Evolutionary conservation across 2,888 invertebrate species (phyloP), one percentile per base, ranked within the genome.

Genomic region (Pteria penguin): DNA sequence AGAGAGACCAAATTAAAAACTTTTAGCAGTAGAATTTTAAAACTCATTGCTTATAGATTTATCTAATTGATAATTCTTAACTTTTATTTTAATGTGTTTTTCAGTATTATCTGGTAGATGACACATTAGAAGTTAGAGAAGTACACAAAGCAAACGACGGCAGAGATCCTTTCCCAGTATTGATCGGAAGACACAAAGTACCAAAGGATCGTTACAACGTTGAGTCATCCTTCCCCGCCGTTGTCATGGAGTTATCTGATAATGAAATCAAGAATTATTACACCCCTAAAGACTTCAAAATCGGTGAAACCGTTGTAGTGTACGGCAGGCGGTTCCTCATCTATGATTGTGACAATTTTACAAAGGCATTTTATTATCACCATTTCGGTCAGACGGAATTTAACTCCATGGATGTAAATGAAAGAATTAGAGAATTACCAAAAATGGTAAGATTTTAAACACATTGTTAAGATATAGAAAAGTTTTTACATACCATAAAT

Each of bases 331-430:
- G 92, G 33, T 95, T 97, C 92, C 93, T 96, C 8, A 92, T 97
- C 3, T 95, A 94, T 83, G 96, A 97, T 90, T 96, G 96, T 89
- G 97, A 97, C 88, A 91, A 93, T 24, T 96, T 96, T 92, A 97
- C 97, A 0, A 94, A 96, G 83, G 94, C 94, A 81, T 97, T 96
- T 92, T 97, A 94, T 90, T 93, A 94, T 78, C 88, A 91, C 70
- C 88, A 92, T 77, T 93, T 92, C 76, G 91, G 92, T 45, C 82
- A 92, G 62, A 91, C 91, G 18, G 92, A 93, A 27, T 93, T 93
- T 86, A 87, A 88, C 4, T 89, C 92, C 0, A 87, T 93, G 22
- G 90, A 92, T 71, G 89, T 93, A 2, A 81, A 86, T 71, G 83
- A 80, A 52, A 80, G 79, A 54, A 45, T 75, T 14, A 86, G 85